Evolutionary conservation across 2,797 vertebrate species (phyloP).

Genomic region (Xenentodon cancila): DNA sequence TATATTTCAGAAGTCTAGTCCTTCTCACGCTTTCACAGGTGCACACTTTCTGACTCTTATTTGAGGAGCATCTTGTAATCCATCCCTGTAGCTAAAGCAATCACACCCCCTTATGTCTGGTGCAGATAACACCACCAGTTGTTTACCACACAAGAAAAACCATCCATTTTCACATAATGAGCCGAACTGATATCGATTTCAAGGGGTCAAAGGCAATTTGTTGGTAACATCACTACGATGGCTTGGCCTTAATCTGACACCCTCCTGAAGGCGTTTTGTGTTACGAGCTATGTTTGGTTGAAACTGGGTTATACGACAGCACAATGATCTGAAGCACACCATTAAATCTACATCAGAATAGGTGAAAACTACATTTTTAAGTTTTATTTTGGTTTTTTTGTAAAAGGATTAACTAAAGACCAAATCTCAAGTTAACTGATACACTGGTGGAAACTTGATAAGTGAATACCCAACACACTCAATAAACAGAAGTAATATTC

Average conservation of each 20-base stretch:
- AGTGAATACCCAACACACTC: too few relatives aligned
- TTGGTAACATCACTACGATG: slow-evolving; percentile 11
- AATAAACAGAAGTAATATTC: too few relatives aligned
- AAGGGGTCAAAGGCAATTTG: slow-evolving; percentile 43
- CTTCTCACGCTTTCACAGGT: slow-evolving; percentile 8
- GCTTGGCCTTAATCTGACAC: slow-evolving; percentile 12
- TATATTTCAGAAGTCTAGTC: slow-evolving; percentile 8
- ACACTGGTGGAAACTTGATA: too few relatives aligned
- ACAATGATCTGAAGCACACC: too few relatives aligned
- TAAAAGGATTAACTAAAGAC: too few relatives aligned
- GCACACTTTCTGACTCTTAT: slow-evolving; percentile 20
- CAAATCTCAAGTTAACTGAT: too few relatives aligned
- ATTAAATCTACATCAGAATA: too few relatives aligned
- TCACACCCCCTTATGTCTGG: slow-evolving; percentile 34
- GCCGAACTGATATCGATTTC: slow-evolving; percentile 34
- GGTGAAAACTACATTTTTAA: too few relatives aligned
- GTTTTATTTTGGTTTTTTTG: too few relatives aligned
- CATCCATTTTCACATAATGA: slow-evolving; percentile 40
- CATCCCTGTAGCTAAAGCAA: slow-evolving; percentile 42
- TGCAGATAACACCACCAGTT: slow-evolving; percentile 48
- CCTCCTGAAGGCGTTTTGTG: slow-evolving; percentile 12
- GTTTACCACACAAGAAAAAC: slow-evolving; percentile 24
- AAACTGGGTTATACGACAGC: too few relatives aligned
- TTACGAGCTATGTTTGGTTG: not conserved
- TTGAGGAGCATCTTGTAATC: slow-evolving; percentile 44